Evolutionary conservation across 2,113 vertebrate species (phyloP), one percentile per base, ranked within the genome.

Genomic region (Oryzias curvinotus): DNA sequence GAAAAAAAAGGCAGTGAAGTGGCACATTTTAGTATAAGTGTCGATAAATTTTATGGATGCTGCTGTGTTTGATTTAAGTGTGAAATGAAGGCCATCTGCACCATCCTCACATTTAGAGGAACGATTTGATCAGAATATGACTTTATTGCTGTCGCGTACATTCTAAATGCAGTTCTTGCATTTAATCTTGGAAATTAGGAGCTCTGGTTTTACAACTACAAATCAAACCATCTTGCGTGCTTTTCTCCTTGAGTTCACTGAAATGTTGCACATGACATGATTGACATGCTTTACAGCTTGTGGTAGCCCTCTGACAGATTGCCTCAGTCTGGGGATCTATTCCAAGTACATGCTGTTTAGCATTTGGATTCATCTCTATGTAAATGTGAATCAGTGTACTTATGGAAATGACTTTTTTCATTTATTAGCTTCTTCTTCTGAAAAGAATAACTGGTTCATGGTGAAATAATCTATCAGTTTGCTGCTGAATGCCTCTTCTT

Each of bases 341-440:
- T 75, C 68, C 63, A 74, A 82, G 77, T 47, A 68, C 58, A 65
- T 16, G 48, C 57, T 17, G 23, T 77, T 83, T 63, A 87, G 82
- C 87, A 81, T 85, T 42, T 58, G 49, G 56, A 65, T 85, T 87
- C 76, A 87, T 88, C 69, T 87, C 74, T 86, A 78, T 90, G 85
- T 81, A 83, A 90, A 89, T 89, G 75, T 55, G 71, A 80, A 84
- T 88, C 87, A 75, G 60, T 69, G 59, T 79, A 68, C 71, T 80
- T 65, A 73, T 81, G 82, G 72, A 81, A 87, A 84, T 81, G 1
- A 47, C 44, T 70, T 56, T 36, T 54, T 26, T 52, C 17, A 43
- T 50, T 36, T 30, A 26, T 54, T 26, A 47, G 18, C 36, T 44
- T 55, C 50, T 36, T 60, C 12, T 10, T 19, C 28, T 26, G 30